phyloP scores from a whole-genome alignment of 2,797 vertebrate species.

The Phataginus tricuspis region DNA sequence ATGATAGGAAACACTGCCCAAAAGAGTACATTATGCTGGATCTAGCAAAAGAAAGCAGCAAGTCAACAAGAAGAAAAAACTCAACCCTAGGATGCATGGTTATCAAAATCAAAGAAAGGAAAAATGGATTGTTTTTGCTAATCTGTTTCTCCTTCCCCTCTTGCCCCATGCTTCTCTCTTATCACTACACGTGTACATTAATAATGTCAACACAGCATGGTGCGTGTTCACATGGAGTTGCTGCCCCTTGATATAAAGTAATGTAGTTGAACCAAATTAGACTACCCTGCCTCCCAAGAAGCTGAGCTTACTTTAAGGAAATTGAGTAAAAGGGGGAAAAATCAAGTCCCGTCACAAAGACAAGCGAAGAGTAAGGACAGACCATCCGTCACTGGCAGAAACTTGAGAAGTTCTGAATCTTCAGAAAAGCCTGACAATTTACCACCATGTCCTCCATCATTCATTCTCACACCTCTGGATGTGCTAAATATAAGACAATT shows the following conservation, averaged over 20 bases:
- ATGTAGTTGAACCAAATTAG: background rate
- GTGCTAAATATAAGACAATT: conserved; percentile 76
- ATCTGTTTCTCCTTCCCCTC: background rate
- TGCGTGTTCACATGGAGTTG: background rate
- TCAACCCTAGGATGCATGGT: background rate
- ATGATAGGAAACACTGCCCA: background rate
- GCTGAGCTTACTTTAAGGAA: conserved; percentile 55
- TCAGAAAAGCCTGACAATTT: conserved; percentile 78
- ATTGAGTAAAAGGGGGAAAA: conserved; percentile 67
- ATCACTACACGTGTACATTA: background rate
- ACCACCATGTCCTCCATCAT: conserved; percentile 77
- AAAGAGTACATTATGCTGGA: background rate
- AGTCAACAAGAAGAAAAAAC: background rate
- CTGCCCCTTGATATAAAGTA: background rate
- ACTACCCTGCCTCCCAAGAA: conserved; percentile 32
- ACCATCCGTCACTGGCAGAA: conserved; percentile 84
- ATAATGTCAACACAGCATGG: background rate
- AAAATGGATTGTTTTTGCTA: background rate
- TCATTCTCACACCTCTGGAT: conserved; percentile 73
- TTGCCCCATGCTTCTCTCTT: background rate
- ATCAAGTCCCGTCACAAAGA: conserved; percentile 79
- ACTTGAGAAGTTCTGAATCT: conserved; percentile 82
- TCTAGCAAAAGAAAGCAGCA: background rate
- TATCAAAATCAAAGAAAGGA: background rate
- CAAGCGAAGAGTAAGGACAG: conserved; percentile 82